Percentiles rank a stretch among this genome's conserved stretches.
Evolutionary conservation across 2,113 vertebrate genomes (phyloP).

Genomic region (Urocitellus parryii): DNA sequence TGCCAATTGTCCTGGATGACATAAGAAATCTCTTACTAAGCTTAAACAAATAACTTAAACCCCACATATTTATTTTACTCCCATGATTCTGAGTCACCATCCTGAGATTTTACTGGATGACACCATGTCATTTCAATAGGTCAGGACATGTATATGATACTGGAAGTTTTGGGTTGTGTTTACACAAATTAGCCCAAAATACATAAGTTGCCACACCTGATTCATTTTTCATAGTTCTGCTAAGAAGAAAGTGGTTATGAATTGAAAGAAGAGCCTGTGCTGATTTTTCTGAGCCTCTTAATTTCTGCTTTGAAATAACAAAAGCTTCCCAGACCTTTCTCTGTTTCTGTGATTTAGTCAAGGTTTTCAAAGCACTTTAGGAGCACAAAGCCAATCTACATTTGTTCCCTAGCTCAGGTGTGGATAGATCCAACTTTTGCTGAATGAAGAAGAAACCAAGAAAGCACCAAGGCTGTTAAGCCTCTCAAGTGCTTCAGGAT

Average conservation of each 20-base stretch:
- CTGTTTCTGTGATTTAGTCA: not conserved
- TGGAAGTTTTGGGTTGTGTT: not conserved
- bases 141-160: not conserved
- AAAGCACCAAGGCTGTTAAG: not conserved
- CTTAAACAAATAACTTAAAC: not conserved
- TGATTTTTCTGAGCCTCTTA: not conserved
- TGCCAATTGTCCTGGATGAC: not conserved
- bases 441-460: not conserved
- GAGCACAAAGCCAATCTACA: not conserved
- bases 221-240: not conserved
- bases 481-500: not conserved
- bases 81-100: not conserved
- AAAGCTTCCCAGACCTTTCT: not conserved
- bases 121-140: too few relatives aligned
- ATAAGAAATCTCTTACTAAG: not conserved
- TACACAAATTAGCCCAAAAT: constrained; percentile 7
- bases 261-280: not conserved
- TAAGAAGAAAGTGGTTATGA: not conserved
- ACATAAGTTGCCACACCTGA: not conserved
- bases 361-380: constrained; percentile 8
- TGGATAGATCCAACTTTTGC: not conserved
- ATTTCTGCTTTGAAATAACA: constrained; percentile 42
- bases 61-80: not conserved
- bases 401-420: not conserved
- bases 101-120: not conserved